Evolutionary conservation across 2,888 invertebrate genomes (phyloP), one percentile per base, ranked within the genome.

Genomic region (Lasiommata megera): DNA sequence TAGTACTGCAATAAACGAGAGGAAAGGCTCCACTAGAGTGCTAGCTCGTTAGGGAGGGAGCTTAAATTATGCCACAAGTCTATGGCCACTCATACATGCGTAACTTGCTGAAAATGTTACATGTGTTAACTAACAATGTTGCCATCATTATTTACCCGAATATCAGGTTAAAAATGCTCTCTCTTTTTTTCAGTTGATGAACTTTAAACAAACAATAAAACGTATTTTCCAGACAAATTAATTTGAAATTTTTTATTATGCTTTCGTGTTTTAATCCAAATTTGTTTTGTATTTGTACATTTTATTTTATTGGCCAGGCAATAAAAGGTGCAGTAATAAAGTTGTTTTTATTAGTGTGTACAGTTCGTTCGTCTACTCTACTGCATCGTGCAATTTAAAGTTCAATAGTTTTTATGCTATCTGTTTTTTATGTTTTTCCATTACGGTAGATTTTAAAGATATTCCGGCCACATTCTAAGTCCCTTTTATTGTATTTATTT

Each of bases 11-110:
- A 68, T 67, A 72, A 71, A 73, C 67, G 74, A 72, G 76, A 71
- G 70, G 75, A 71, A 73, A 69, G 75, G 73, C 80, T 76, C 67
- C 67, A 75, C 76, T 74, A 71, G 79, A 84, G 87, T 81, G 80
- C 70, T 72, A 74, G 84, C 87, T 88, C 85, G 85, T 88, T 88
- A 87, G 83, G 72, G 75, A 70, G 78, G 83, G 83, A 82, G 82
- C 76, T 79, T 74, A 83, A 85, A 82, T 86, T 84, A 84, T 78
- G 73, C 73, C 75, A 70, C 76, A 76, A 72, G 76, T 76, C 67
- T 73, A 75, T 69, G 71, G 66, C 67, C 65, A 65, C 74, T 71
- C 76, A 69, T 74, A 74, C 72, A 75, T 79, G 80, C 76, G 79
- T 80, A 80, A 79, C 73, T 80, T 76, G 76, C 76, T 78, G 79